phyloP scores from a whole-genome alignment of 1,140 invertebrate genomes.

The Cheumatopsyche charites region DNA sequence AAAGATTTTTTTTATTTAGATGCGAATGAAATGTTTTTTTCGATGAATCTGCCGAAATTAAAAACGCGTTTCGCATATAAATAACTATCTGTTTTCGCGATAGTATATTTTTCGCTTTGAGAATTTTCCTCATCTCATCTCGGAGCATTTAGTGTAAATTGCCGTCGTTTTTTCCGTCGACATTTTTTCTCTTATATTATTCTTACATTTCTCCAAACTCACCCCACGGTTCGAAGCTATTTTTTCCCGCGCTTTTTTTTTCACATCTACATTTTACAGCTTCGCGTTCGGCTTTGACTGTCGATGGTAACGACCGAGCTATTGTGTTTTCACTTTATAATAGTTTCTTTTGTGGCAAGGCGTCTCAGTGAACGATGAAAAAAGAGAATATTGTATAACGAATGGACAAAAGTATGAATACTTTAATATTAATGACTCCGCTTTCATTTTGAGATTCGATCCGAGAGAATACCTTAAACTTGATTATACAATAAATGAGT shows the following conservation, averaged over 20 bases:
- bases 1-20: no score
- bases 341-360: not conserved
- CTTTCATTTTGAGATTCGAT: no score
- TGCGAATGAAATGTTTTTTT: no score
- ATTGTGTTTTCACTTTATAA: slow-evolving; percentile 19
- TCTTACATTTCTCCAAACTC: no score
- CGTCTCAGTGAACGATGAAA: no score
- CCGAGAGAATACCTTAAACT: no score
- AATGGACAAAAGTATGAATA: no score
- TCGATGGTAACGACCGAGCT: slow-evolving; percentile 15
- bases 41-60: not conserved
- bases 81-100: not conserved
- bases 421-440: no score
- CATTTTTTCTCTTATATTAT: no score
- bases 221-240: not conserved
- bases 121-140: slow-evolving; percentile 10
- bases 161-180: slow-evolving; percentile 5
- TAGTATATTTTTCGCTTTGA: slow-evolving; percentile 4
- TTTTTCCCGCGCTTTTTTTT: not conserved
- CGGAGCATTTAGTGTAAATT: slow-evolving; percentile 14
- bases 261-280: not conserved
- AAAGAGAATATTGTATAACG: no score
- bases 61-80: slow-evolving; percentile 2
- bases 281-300: slow-evolving; percentile 5
- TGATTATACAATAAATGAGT: no score